Percentiles rank a stretch among this genome's conserved stretches.
Evolutionary conservation across 2,888 invertebrate species (phyloP).

Genomic region (Lepidocyrtoides sp.): DNA sequence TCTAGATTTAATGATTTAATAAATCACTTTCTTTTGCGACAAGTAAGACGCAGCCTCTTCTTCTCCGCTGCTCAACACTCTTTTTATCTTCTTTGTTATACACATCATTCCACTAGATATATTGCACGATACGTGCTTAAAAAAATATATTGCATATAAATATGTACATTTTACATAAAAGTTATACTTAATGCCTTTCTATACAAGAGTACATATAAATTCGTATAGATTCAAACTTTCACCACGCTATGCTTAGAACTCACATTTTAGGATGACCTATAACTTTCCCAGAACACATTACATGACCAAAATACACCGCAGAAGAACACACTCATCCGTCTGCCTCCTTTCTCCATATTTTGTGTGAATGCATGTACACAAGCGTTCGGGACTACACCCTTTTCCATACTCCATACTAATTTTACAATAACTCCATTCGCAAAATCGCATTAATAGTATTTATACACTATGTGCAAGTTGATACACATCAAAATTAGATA

Average conservation of each 20-base stretch:
- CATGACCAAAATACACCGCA: slow-evolving; percentile 24
- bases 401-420: too few species aligned
- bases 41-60: slow-evolving; percentile 76
- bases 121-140: too few species aligned
- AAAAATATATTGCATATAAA: neutral
- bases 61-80: slow-evolving; percentile 34
- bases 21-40: slow-evolving; percentile 82
- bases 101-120: neutral
- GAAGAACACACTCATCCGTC: slow-evolving; percentile 36
- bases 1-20: slow-evolving; percentile 83
- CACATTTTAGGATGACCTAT: slow-evolving; percentile 39
- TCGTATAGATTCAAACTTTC: neutral
- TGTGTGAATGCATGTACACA: too few species aligned
- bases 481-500: too few species aligned
- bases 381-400: neutral
- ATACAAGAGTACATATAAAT: neutral
- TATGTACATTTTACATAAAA: neutral
- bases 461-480: too few species aligned
- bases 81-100: slow-evolving; percentile 16
- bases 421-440: too few species aligned
- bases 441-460: too few species aligned
- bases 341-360: slow-evolving; percentile 37
- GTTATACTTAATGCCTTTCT: neutral
- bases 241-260: neutral
- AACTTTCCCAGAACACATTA: neutral